These are phyloP conservation scores for Poeciliopsis turneri DNA, from an alignment of 2,797 vertebrate genomes.

Conservation along the genomic window DNA sequence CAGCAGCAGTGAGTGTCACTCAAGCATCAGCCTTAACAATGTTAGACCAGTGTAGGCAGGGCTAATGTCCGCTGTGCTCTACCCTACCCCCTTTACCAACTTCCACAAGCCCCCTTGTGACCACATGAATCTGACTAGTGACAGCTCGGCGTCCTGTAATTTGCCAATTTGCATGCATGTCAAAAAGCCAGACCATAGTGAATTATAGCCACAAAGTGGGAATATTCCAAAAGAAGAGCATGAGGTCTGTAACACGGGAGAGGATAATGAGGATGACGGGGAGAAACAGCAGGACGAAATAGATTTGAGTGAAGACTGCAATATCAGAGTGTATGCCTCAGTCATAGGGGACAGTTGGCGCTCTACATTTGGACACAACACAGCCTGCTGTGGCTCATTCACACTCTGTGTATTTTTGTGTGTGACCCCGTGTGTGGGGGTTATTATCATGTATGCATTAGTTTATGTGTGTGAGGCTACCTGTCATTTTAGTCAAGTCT, in stretches of 20 bases:
- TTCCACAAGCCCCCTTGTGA: conserved; percentile 67
- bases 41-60: conserved; percentile 70
- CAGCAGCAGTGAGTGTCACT: conserved; percentile 76
- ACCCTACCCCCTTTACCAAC: conserved; percentile 61
- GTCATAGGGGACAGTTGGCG: conserved; percentile 54
- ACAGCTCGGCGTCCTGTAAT: conserved; percentile 81
- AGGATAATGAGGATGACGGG: conserved; percentile 70
- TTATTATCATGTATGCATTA: conserved; percentile 25
- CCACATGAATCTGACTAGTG: conserved; percentile 77
- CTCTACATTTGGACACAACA: conserved; percentile 50
- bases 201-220: conserved; percentile 80
- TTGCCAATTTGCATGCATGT: conserved; percentile 87
- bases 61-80: conserved; percentile 68
- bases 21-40: conserved; percentile 83
- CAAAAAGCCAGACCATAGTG: conserved; percentile 77
- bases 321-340: conserved; percentile 52
- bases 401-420: conserved; percentile 22
- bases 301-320: conserved; percentile 68
- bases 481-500: conserved; percentile 55
- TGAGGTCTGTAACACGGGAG: conserved; percentile 60
- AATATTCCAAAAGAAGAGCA: conserved; percentile 71
- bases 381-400: conserved; percentile 43
- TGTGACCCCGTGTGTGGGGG: conserved; percentile 16
- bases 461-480: conserved; percentile 20
- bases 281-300: conserved; percentile 62